Percentiles rank a stretch among this genome's conserved stretches.
These are phyloP conservation scores for Halesus radiatus DNA, from an alignment of 1,140 invertebrate species.

Conservation along the genomic window DNA sequence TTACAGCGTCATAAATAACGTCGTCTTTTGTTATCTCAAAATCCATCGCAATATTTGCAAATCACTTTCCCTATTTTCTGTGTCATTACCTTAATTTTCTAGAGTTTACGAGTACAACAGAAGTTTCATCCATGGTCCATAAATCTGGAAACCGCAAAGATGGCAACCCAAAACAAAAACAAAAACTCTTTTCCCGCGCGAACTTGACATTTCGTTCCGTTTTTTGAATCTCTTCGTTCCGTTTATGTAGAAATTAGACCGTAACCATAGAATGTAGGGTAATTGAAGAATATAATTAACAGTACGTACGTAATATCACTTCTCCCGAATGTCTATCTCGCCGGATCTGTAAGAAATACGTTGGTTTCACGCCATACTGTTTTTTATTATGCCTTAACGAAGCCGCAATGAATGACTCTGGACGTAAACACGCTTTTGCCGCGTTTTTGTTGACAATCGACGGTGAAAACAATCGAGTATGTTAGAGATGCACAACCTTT, in stretches of 20 bases:
- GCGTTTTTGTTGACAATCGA: neutral
- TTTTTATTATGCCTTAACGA: neutral
- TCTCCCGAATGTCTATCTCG: neutral
- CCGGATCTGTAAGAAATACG: neutral
- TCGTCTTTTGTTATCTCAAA: too few relatives aligned
- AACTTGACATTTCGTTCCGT: slow-evolving; percentile 34
- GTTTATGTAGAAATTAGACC: slow-evolving; percentile 52
- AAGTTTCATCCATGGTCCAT: too few relatives aligned
- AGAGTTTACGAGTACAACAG: too few relatives aligned
- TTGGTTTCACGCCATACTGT: slow-evolving; percentile 14
- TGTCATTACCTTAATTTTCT: too few relatives aligned
- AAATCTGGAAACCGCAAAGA: neutral
- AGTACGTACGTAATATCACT: slow-evolving; percentile 26
- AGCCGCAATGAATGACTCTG: neutral
- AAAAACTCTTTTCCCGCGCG: slow-evolving; percentile 32
- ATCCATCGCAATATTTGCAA: too few relatives aligned
- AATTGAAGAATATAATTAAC: slow-evolving; percentile 51
- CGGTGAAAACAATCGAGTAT: neutral
- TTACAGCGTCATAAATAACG: too few relatives aligned
- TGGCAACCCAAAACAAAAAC: neutral
- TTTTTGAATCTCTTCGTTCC: slow-evolving; percentile 45
- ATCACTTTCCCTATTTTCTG: too few relatives aligned
- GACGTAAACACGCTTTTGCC: slow-evolving; percentile 1
- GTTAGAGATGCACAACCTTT: too few relatives aligned
- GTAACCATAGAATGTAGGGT: slow-evolving; percentile 49